phyloP scores from a whole-genome alignment of 2,888 invertebrate species.

The Platerodrilus igneus region DNA sequence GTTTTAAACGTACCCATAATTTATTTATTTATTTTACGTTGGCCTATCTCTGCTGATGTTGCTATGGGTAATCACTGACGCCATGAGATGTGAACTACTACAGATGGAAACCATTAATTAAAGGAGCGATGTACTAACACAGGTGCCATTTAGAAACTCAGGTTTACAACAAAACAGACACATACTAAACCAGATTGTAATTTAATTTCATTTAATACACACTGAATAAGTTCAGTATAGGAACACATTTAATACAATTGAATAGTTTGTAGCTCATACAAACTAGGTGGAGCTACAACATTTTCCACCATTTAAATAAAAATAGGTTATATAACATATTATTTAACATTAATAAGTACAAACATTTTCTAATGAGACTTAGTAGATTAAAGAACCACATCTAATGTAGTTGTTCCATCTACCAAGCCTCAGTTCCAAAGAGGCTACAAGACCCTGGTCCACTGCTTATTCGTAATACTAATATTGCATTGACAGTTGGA shows the following conservation, averaged over 20 bases:
- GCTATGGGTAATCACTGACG: too few relatives aligned
- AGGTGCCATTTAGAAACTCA: too few relatives aligned
- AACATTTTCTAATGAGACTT: conserved; percentile 36
- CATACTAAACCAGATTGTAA: conserved; percentile 36
- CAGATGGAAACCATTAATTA: too few relatives aligned
- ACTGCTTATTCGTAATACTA: conserved; percentile 42
- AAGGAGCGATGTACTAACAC: too few relatives aligned
- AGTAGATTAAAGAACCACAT: conserved; percentile 12
- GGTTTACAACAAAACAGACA: too few relatives aligned
- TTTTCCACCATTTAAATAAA: conserved; percentile 43
- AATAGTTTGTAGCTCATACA: conserved; percentile 43
- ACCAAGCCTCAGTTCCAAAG: conserved; percentile 24
- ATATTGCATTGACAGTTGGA: conserved; percentile 39
- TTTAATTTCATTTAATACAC: conserved; percentile 48
- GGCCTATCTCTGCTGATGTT: too few relatives aligned
- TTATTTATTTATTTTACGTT: too few relatives aligned
- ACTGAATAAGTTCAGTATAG: conserved; percentile 48
- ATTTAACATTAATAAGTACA: conserved; percentile 45
- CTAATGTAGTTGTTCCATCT: too few relatives aligned
- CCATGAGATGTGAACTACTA: too few relatives aligned
- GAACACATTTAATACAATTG: conserved; percentile 45
- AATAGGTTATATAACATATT: conserved; percentile 45
- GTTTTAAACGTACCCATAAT: too few relatives aligned
- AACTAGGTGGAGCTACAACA: conserved; percentile 47
- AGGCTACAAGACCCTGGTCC: conserved; percentile 44